Percentiles rank a stretch among this genome's conserved stretches.
Evolutionary conservation across 2,113 vertebrate species (phyloP).

Genomic region (Falco punctatus): DNA sequence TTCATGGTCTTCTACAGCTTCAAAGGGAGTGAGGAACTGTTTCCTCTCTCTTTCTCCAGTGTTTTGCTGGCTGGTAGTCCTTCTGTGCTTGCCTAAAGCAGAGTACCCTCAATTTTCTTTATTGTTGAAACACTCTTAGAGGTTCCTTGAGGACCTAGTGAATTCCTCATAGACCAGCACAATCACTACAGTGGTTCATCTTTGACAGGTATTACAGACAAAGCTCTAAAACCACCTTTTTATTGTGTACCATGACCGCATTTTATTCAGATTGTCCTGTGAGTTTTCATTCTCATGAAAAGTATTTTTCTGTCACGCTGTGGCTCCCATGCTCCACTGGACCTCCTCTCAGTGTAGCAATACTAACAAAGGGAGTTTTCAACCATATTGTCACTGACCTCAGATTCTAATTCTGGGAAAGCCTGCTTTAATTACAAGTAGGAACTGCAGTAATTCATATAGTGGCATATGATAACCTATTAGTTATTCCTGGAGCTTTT

Average conservation of each 20-base stretch:
- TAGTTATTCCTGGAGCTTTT: constrained; percentile 10
- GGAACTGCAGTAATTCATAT: neutral
- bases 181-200: neutral
- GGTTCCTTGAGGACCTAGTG: neutral
- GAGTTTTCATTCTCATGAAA: neutral
- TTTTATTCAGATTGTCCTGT: constrained; percentile 18
- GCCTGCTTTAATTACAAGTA: neutral
- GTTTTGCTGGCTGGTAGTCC: neutral
- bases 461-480: neutral
- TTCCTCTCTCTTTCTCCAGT: neutral
- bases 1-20: neutral
- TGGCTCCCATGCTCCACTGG: neutral
- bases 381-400: neutral
- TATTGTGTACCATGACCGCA: neutral
- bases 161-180: neutral
- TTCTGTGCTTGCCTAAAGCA: neutral
- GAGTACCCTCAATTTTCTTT: neutral
- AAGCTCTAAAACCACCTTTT: neutral
- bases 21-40: neutral
- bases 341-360: neutral
- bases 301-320: neutral
- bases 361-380: neutral
- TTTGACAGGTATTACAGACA: neutral
- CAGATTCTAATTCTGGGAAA: neutral
- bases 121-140: neutral